Percentiles rank a stretch among this genome's conserved stretches.
Evolutionary conservation across 2,888 invertebrate genomes (phyloP).

Genomic region (Stenchaetothrips biformis): DNA sequence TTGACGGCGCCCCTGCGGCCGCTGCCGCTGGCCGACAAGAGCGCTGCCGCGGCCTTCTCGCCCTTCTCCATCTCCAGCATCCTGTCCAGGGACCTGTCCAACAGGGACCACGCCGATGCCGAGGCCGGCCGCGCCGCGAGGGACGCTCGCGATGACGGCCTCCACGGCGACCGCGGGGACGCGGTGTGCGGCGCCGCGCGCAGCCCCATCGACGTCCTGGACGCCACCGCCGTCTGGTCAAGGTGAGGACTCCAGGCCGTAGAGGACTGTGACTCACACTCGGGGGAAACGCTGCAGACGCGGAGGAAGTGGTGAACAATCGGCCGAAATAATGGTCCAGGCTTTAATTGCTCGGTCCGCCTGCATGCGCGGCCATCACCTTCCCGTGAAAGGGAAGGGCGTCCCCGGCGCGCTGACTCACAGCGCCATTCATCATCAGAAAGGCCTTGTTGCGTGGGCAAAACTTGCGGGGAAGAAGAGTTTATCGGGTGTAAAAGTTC

Average conservation of each 20-base stretch:
- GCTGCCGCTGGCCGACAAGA: neutral
- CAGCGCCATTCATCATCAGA: too few species aligned
- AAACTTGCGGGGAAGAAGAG: too few species aligned
- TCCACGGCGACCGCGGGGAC: neutral
- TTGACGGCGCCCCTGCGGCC: neutral
- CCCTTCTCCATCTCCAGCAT: conserved; percentile 20
- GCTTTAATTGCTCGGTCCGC: too few species aligned
- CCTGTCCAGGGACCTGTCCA: neutral
- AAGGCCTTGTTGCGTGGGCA: too few species aligned
- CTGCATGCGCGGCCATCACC: too few species aligned
- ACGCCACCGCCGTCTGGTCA: conserved; percentile 16
- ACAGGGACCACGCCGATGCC: neutral
- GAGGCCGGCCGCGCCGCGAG: neutral
- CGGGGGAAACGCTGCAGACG: too few species aligned
- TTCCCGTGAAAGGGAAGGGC: too few species aligned
- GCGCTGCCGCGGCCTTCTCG: neutral
- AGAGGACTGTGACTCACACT: too few species aligned
- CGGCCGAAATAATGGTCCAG: too few species aligned
- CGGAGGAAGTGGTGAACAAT: too few species aligned
- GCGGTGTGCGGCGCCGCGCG: neutral
- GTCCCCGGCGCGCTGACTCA: too few species aligned
- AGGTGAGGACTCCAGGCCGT: neutral
- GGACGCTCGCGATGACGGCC: neutral
- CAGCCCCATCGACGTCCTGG: neutral
- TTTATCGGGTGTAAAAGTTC: too few species aligned